Evolutionary conservation across 2,797 vertebrate genomes (phyloP).

Genomic region (Semotilus atromaculatus): DNA sequence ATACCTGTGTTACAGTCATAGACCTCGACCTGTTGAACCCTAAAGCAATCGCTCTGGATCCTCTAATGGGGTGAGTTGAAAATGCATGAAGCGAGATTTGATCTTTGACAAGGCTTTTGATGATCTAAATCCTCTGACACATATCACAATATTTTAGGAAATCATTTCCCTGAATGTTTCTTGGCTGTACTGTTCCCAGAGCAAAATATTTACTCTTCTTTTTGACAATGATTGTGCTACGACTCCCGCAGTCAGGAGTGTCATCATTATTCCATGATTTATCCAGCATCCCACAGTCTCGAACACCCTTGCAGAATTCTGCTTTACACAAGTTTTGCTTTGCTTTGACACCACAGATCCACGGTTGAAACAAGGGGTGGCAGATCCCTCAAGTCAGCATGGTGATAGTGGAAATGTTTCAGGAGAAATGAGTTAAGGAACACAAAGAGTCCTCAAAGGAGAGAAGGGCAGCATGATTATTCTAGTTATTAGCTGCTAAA

Average conservation of each 20-base stretch:
- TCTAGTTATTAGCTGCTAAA: conserved; percentile 68
- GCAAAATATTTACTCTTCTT: conserved; percentile 57
- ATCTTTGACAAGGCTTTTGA: conserved; percentile 36
- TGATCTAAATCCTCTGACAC: conserved; percentile 41
- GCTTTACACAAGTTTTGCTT: conserved; percentile 65
- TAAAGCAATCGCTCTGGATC: conserved; percentile 91
- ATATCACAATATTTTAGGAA: conserved; percentile 19
- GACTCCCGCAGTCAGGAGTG: conserved; percentile 67
- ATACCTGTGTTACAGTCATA: conserved; percentile 89
- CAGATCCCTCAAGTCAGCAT: conserved; percentile 30
- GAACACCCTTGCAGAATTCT: conserved; percentile 65
- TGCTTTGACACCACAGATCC: conserved; percentile 61
- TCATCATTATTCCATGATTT: conserved; percentile 75
- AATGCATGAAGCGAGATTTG: conserved; percentile 10
- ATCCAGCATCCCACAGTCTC: conserved; percentile 58
- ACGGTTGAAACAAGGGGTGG: conserved; percentile 45
- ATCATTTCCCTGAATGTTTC: conserved; percentile 44
- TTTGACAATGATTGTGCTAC: conserved; percentile 66
- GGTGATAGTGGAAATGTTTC: conserved; percentile 60
- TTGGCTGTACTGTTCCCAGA: conserved; percentile 8
- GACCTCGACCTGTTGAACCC: conserved; percentile 91
- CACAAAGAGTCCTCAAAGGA: conserved; percentile 57
- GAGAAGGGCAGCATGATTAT: conserved; percentile 65
- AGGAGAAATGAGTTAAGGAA: conserved; percentile 45
- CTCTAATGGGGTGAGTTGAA: conserved; percentile 88